phyloP scores from a whole-genome alignment of 37 sponge, comb jelly and placozoan species.

The Aphrocallistes beatrix region DNA sequence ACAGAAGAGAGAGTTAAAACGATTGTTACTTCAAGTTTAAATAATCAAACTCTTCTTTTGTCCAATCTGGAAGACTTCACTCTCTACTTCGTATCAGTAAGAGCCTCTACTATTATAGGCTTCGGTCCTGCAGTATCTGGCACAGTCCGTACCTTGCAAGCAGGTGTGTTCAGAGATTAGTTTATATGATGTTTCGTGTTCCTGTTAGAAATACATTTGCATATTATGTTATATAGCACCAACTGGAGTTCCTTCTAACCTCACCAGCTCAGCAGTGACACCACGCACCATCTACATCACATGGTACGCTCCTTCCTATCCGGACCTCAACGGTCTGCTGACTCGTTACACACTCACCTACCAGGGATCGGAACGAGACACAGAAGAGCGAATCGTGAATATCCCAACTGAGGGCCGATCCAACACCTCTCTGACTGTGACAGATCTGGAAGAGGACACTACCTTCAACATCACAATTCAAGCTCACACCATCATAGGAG shows the following conservation, averaged over 20 bases:
- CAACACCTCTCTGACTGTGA: background rate
- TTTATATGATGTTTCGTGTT: no score
- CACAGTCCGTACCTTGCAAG: background rate
- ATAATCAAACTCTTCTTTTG: background rate
- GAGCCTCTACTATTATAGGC: background rate
- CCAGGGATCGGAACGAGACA: background rate
- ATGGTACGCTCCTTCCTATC: background rate
- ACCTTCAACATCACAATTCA: background rate
- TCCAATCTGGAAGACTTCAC: background rate
- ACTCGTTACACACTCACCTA: background rate
- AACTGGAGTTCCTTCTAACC: background rate
- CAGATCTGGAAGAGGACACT: background rate
- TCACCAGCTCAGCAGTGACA: background rate
- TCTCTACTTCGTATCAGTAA: background rate
- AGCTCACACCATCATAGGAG: background rate
- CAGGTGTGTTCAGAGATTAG: no score
- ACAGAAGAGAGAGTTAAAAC: background rate
- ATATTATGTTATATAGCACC: background rate
- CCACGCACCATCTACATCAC: background rate
- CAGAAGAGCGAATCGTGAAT: background rate
- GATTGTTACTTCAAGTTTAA: background rate
- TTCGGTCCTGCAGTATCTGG: background rate
- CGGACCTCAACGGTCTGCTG: background rate
- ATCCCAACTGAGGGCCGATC: background rate
- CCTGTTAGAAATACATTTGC: no score